Evolutionary conservation across 2,888 invertebrate species (phyloP).

Genomic region (Abscondita cerata): DNA sequence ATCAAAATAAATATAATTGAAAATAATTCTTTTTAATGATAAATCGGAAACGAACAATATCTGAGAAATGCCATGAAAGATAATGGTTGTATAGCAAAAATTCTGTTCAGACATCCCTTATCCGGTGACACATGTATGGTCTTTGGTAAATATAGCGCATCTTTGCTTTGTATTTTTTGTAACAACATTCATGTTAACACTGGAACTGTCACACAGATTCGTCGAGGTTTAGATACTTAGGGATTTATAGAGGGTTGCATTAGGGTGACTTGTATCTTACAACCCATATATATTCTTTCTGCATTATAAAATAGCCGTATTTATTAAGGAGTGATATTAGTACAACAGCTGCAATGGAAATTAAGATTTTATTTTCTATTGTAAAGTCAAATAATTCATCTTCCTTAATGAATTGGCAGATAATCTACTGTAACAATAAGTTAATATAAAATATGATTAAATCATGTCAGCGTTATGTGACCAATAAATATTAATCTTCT

Average conservation of each 20-base stretch:
- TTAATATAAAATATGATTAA: conserved; percentile 1
- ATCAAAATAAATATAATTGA: too few species aligned
- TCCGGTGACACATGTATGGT: conserved; percentile 48
- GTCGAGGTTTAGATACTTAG: conserved; percentile 44
- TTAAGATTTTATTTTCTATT: neutral
- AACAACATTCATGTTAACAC: conserved; percentile 52
- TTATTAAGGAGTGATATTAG: conserved; percentile 37
- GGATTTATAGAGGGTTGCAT: conserved; percentile 44
- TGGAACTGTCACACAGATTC: conserved; percentile 51
- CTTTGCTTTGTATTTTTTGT: conserved; percentile 53
- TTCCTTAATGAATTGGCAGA: neutral
- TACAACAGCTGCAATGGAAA: conserved; percentile 34
- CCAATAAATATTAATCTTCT: conserved; percentile 13
- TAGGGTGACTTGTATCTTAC: conserved; percentile 33
- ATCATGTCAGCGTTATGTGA: neutral
- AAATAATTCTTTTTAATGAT: too few species aligned
- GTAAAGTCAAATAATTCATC: neutral
- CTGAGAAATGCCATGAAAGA: conserved; percentile 4
- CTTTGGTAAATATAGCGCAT: conserved; percentile 51
- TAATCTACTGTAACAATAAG: neutral
- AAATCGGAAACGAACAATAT: too few species aligned
- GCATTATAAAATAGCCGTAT: conserved; percentile 14
- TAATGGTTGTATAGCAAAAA: conserved; percentile 18
- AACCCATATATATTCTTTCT: conserved; percentile 10
- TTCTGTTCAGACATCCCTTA: conserved; percentile 40